These are phyloP conservation scores for Neuroscelio doddi DNA, from an alignment of 2,888 invertebrate species.

Conservation along the genomic window DNA sequence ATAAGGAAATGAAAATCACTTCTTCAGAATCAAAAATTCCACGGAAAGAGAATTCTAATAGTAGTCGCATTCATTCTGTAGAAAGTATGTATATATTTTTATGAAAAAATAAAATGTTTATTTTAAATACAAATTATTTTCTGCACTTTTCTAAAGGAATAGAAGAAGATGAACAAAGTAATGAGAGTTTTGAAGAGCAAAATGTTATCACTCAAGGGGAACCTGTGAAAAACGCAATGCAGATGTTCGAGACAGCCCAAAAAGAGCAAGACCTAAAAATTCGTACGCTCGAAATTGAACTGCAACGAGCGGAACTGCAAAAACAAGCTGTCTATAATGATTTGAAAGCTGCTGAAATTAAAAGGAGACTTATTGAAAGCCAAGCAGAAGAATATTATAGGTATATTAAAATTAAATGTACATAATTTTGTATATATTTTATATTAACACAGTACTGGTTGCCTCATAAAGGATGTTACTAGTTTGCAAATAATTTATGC, in stretches of 20 bases:
- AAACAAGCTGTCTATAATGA: slow-evolving; percentile 59
- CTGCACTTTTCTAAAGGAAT: no score
- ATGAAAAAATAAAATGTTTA: slow-evolving; percentile 11
- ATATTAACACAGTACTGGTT: no score
- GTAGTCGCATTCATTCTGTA: no score
- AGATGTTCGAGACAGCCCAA: slow-evolving; percentile 52
- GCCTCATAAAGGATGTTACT: no score
- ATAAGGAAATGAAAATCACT: slow-evolving; percentile 29
- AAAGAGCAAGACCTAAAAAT: slow-evolving; percentile 59
- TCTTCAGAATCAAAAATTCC: slow-evolving; percentile 47
- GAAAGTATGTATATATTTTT: no score
- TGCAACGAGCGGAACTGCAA: slow-evolving; percentile 60
- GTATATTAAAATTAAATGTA: slow-evolving; percentile 37
- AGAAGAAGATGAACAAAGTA: slow-evolving; percentile 18
- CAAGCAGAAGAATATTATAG: slow-evolving; percentile 57
- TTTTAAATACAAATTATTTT: no score
- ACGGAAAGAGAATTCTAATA: no score
- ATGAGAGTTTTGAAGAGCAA: slow-evolving; percentile 15
- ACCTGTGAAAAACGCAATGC: slow-evolving; percentile 34
- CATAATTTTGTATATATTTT: no score
- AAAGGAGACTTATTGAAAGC: slow-evolving; percentile 52
- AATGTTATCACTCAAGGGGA: slow-evolving; percentile 23
- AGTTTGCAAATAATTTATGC: no score
- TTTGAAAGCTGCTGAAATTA: slow-evolving; percentile 57
- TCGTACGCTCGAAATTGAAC: slow-evolving; percentile 55